Base-by-base conservation (phyloP, 2,113 vertebrate species). In the Lanius ludovicianus region DNA sequence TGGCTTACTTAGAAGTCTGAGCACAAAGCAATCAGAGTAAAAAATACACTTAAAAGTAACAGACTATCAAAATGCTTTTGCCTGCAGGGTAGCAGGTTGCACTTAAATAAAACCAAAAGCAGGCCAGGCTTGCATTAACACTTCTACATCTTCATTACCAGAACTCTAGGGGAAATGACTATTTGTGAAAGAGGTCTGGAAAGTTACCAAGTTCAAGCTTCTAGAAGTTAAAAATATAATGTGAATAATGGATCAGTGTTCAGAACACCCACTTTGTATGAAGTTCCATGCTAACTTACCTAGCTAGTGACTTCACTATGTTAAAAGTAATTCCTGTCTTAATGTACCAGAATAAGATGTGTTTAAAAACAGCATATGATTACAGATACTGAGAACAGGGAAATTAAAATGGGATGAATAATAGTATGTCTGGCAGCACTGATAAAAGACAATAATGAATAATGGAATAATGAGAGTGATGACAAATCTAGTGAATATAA, bases 391-490 rank as follows among this genome's bases (percentile, higher is more conserved):
- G 69, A 76, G 80, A 90, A 73, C 12, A 28, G 28, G 18, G 27
- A 87, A 83, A 89, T 63, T 69, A 68, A 91, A 90, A 71, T 47
- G n/a, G 20, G 59, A 42, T 85, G 64, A 94, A 80, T 70, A 96
- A 69, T 60, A 73, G 94, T 35, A 82, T 12, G 21, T 57, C 80
- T 96, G 83, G 44, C 41, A 44, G 17, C 64, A 89, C 5, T 9
- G 20, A 95, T 81, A 90, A 93, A 91, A 96, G 70, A 50, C 24
- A 56, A 35, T 35, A 35, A 16, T 15, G 23, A 59, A 25, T 92
- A 95, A 95, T 89, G 50, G 28, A 87, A 67, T 68, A 27, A 25
- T 33, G 27, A 92, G 23, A 88, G 13, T 20, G 21, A 76, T 87
- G 62, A 37, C 22, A 93, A 50, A 41, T 56, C 28, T 70, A 67